These are phyloP conservation scores for Eulacestoma nigropectus DNA, from an alignment of 2,113 vertebrate genomes.

Conservation along the genomic window DNA sequence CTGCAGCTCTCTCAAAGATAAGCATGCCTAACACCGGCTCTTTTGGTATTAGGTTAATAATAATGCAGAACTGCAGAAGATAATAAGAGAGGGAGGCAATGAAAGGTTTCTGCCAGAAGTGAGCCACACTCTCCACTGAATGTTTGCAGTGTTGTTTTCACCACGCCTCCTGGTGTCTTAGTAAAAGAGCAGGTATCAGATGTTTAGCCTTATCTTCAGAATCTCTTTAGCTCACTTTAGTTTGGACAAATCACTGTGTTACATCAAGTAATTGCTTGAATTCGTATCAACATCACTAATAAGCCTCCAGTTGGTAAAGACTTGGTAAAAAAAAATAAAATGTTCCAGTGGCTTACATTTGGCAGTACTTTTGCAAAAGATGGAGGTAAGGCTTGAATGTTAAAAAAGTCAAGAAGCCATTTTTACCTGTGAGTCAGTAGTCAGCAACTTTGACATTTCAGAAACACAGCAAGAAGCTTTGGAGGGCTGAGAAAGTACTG, in stretches of 20 bases:
- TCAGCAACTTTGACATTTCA: not conserved
- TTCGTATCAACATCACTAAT: not conserved
- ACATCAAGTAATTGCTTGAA: not conserved
- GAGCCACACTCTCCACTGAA: not conserved
- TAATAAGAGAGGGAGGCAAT: not conserved
- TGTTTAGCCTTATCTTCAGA: not conserved
- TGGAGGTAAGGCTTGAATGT: not conserved
- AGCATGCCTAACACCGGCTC: not conserved
- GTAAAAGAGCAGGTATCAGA: not conserved
- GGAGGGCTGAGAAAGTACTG: not conserved
- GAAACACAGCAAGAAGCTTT: not conserved
- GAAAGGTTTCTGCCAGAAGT: not conserved
- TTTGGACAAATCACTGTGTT: not conserved
- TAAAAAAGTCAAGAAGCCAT: not conserved
- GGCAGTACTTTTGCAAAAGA: not conserved
- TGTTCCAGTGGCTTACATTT: not conserved
- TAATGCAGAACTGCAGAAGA: not conserved
- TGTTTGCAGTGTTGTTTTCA: not conserved
- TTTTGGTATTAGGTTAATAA: not conserved
- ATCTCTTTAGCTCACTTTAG: not conserved
- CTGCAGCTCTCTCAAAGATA: not conserved
- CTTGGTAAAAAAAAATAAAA: not conserved
- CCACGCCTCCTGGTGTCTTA: rapidly evolving
- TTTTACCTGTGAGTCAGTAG: not conserved
- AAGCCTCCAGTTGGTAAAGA: not conserved